These are phyloP conservation scores for Podarcis raffonei DNA, from an alignment of 2,113 vertebrate genomes.

Conservation along the genomic window DNA sequence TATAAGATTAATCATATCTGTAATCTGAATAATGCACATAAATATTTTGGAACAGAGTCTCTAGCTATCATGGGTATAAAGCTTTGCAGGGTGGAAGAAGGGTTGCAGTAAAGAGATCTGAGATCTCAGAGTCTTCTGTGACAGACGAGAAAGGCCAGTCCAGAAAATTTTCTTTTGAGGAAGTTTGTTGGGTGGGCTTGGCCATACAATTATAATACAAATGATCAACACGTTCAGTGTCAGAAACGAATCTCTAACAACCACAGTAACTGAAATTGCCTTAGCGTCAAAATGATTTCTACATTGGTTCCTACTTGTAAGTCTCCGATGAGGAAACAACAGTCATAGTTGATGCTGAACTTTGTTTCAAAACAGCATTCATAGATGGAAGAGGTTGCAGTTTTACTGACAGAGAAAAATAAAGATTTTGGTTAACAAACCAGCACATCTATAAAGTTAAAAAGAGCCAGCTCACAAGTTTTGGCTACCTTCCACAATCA, in stretches of 20 bases:
- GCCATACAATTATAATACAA: background rate
- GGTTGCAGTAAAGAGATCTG: background rate
- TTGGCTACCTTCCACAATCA: background rate
- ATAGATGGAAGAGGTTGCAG: background rate
- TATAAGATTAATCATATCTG: background rate
- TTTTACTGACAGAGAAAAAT: background rate
- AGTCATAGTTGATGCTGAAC: background rate
- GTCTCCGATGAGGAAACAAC: background rate
- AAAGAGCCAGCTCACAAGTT: constrained; percentile 22
- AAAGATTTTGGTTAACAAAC: constrained; percentile 6
- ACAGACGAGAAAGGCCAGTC: background rate
- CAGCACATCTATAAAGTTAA: background rate
- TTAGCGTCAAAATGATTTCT: background rate
- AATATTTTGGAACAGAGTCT: background rate
- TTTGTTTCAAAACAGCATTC: background rate
- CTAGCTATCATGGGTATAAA: background rate
- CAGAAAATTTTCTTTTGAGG: background rate
- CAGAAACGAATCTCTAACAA: background rate
- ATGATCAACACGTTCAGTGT: background rate
- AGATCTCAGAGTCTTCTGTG: no score
- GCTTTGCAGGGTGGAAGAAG: background rate
- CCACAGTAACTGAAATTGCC: background rate
- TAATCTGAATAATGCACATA: background rate
- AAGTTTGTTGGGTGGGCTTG: background rate
- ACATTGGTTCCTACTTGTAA: background rate